Evolutionary conservation across 2,113 vertebrate genomes (phyloP).

Genomic region (Copsychus sechellarum): DNA sequence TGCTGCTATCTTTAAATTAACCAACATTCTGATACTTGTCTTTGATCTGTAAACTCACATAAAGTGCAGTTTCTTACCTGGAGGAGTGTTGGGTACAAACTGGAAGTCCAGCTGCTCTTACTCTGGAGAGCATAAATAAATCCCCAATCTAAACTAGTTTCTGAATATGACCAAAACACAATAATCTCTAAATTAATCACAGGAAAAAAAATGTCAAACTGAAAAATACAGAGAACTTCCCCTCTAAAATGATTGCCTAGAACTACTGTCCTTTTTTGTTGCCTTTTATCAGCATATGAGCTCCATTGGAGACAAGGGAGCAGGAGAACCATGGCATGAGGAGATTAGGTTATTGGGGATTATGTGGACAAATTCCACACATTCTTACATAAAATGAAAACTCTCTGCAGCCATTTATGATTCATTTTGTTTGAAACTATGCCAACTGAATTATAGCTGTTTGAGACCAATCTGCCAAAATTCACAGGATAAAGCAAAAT

Average conservation of each 20-base stretch:
- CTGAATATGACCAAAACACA: not conserved
- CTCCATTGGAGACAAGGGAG: not conserved
- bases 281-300: not conserved
- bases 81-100: not conserved
- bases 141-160: not conserved
- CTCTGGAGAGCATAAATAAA: not conserved
- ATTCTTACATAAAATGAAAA: not conserved
- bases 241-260: not conserved
- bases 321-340: not conserved
- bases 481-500: constrained; percentile 38
- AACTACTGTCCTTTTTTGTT: not conserved
- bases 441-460: constrained; percentile 38
- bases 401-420: constrained; percentile 3
- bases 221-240: not conserved
- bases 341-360: not conserved
- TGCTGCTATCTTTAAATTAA: not conserved
- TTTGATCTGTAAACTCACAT: not conserved
- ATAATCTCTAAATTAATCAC: not conserved
- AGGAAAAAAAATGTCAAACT: not conserved
- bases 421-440: constrained; percentile 17
- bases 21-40: not conserved
- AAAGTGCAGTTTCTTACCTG: not conserved
- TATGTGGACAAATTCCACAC: not conserved
- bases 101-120: not conserved
- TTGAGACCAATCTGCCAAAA: constrained; percentile 41